Evolutionary conservation across 2,888 invertebrate species (phyloP).

Genomic region (Autographa gamma): DNA sequence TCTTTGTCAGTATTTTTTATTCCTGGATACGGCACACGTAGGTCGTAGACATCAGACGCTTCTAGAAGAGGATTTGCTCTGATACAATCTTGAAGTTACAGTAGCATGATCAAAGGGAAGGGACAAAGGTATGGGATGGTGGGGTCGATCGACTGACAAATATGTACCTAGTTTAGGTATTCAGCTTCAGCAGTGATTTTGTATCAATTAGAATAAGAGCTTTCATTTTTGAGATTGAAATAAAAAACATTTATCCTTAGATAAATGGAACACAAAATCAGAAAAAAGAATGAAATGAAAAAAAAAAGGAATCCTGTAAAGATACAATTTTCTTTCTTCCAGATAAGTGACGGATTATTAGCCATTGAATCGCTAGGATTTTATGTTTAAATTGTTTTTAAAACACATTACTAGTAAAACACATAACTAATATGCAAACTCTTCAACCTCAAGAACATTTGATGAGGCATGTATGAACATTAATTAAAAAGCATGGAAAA

Average conservation of each 20-base stretch:
- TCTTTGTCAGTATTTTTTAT: background rate
- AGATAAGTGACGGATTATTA: too few relatives aligned
- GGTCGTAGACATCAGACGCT: conserved; percentile 3
- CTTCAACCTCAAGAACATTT: background rate
- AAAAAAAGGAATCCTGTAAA: too few relatives aligned
- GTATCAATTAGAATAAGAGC: background rate
- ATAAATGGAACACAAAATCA: too few relatives aligned
- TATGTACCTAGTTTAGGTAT: background rate
- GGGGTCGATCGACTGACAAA: background rate
- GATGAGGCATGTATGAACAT: background rate
- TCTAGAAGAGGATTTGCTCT: background rate
- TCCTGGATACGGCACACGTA: background rate
- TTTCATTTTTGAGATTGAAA: background rate
- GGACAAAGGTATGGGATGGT: background rate
- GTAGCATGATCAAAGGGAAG: background rate
- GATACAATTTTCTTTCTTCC: too few relatives aligned
- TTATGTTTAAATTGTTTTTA: too few relatives aligned
- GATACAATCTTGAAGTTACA: background rate
- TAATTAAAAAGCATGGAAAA: background rate
- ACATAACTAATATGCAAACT: background rate
- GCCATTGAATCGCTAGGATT: too few relatives aligned
- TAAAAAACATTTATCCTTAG: too few relatives aligned
- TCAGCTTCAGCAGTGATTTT: too few relatives aligned
- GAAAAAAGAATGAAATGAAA: too few relatives aligned
- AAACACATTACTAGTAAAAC: background rate